Evolutionary conservation across 35 echinoderm and acorn worm species (phyloP).

Genomic region (Ophioderma brevispina): DNA sequence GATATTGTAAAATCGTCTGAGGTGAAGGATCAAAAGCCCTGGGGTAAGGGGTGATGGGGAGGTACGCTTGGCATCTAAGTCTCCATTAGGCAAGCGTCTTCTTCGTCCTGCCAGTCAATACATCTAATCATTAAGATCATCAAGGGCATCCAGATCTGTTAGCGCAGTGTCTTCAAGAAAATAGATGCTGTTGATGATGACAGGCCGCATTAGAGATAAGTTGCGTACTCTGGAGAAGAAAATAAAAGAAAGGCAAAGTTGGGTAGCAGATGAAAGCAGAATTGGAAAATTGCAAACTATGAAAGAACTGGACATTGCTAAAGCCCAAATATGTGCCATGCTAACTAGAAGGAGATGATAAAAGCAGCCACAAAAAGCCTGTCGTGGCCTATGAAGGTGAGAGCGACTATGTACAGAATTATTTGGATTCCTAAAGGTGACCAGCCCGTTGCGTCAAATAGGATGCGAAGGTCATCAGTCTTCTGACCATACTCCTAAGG

Average conservation of each 20-base stretch:
- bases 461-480: not conserved
- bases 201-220: conserved; percentile 27
- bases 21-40: too few relatives aligned
- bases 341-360: not conserved
- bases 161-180: not conserved
- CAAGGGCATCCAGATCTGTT: not conserved
- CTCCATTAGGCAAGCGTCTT: too few relatives aligned
- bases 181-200: not conserved
- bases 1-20: too few relatives aligned
- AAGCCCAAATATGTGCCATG: conserved; percentile 21
- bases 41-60: too few relatives aligned
- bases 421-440: not conserved
- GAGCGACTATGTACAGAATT: not conserved
- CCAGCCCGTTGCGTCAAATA: not conserved
- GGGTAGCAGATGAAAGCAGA: conserved; percentile 21
- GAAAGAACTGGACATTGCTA: conserved; percentile 15
- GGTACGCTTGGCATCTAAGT: too few relatives aligned
- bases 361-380: not conserved
- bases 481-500: not conserved
- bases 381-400: not conserved
- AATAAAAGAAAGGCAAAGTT: not conserved
- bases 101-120: not conserved
- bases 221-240: conserved; percentile 20
- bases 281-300: conserved; percentile 16
- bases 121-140: not conserved